Conservation (phyloP, 2,888 invertebrate species). For the Apeira syringaria region DNA sequence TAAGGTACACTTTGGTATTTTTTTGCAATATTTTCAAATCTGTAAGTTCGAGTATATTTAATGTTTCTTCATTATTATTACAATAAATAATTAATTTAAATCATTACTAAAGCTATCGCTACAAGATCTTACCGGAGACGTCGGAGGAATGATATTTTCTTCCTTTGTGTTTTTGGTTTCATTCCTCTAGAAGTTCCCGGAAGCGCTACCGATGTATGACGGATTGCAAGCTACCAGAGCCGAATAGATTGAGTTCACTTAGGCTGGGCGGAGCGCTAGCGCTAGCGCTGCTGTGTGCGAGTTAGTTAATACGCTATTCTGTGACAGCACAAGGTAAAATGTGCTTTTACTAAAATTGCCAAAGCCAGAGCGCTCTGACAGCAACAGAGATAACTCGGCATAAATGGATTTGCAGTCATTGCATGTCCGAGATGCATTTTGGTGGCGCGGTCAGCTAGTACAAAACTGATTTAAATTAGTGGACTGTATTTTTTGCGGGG, state of each 20-base stretch:
- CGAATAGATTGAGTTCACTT: constrained; percentile 48
- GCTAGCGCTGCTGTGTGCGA: constrained; percentile 18
- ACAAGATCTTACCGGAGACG: too few species aligned
- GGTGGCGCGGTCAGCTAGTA: too few species aligned
- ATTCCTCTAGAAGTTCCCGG: constrained; percentile 55
- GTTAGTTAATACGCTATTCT: constrained; percentile 56
- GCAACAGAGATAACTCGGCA: constrained; percentile 59
- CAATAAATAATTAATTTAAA: too few species aligned
- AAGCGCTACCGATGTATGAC: constrained; percentile 47
- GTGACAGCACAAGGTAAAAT: constrained; percentile 58
- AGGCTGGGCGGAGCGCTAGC: constrained; percentile 37
- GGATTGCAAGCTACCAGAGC: constrained; percentile 44
- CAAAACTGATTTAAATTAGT: too few species aligned
- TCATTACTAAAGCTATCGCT: too few species aligned
- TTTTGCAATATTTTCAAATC: too few species aligned
- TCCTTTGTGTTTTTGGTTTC: constrained; percentile 71
- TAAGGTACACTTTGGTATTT: too few species aligned
- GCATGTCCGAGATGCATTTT: constrained; percentile 40
- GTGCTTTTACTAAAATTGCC: constrained; percentile 63
- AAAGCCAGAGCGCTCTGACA: constrained; percentile 45
- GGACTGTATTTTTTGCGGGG: too few species aligned
- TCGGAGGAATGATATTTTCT: constrained; percentile 64
- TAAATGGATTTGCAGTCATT: constrained; percentile 55
- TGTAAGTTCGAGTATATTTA: too few species aligned
- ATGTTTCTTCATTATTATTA: too few species aligned